phyloP scores from a whole-genome alignment of 2,888 invertebrate species.

The Rhyacophila evoluta region DNA sequence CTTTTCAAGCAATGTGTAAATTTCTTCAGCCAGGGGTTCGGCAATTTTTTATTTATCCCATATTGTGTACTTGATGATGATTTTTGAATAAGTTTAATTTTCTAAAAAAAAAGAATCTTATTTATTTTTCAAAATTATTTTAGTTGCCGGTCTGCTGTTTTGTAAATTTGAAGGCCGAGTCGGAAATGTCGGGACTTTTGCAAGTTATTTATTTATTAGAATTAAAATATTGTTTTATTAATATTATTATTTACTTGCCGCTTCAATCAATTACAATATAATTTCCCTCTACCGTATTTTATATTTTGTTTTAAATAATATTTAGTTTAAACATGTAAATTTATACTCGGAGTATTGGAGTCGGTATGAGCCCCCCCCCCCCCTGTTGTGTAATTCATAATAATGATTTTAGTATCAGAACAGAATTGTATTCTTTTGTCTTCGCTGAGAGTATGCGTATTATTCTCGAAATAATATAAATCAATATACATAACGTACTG shows the following conservation, averaged over 20 bases:
- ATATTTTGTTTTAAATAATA: not conserved
- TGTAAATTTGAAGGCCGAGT: not conserved
- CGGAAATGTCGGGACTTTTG: slow-evolving; percentile 17
- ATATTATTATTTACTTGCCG: slow-evolving; percentile 57
- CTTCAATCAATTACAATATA: slow-evolving; percentile 58
- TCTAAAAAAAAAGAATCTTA: too few relatives aligned
- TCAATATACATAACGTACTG: too few relatives aligned
- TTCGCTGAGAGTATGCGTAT: too few relatives aligned
- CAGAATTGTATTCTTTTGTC: too few relatives aligned
- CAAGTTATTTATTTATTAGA: slow-evolving; percentile 47
- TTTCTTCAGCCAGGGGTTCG: not conserved
- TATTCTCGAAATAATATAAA: too few relatives aligned
- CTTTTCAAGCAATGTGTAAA: not conserved
- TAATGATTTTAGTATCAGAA: too few relatives aligned
- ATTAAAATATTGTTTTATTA: slow-evolving; percentile 35
- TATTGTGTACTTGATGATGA: too few relatives aligned
- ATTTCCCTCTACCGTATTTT: not conserved
- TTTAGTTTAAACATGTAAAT: too few relatives aligned
- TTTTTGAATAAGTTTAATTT: too few relatives aligned
- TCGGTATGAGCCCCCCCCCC: too few relatives aligned
- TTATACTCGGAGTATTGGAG: too few relatives aligned
- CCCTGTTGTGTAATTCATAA: too few relatives aligned
- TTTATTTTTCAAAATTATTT: not conserved
- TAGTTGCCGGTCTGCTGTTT: not conserved
- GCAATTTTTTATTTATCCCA: not conserved